These are phyloP conservation scores for Neogobius melanostomus DNA, from an alignment of 2,113 vertebrate genomes.

Conservation along the genomic window DNA sequence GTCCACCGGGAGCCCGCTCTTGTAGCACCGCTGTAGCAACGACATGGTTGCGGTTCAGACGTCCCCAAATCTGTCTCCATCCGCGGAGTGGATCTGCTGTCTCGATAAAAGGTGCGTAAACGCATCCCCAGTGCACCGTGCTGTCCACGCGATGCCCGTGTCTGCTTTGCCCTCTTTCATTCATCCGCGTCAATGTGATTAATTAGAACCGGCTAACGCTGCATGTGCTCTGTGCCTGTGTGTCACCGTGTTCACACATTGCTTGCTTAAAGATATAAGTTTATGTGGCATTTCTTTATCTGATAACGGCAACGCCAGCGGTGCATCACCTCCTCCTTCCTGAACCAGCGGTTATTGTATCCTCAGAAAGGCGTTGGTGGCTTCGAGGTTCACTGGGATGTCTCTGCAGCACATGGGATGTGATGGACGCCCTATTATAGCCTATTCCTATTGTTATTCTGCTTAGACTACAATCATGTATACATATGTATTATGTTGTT, in stretches of 20 bases:
- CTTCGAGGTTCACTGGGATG: slow-evolving; percentile 48
- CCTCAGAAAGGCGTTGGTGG: slow-evolving; percentile 65
- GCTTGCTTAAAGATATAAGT: not conserved
- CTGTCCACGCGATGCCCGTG: slow-evolving; percentile 6
- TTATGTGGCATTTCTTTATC: not conserved
- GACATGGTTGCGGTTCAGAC: slow-evolving; percentile 93
- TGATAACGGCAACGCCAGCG: not conserved
- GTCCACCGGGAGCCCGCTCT: slow-evolving; percentile 51
- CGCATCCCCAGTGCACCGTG: not conserved
- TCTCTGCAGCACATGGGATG: slow-evolving; percentile 47
- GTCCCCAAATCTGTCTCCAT: slow-evolving; percentile 81
- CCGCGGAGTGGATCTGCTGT: slow-evolving; percentile 92
- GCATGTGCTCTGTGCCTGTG: slow-evolving; percentile 32
- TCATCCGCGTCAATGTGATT: slow-evolving; percentile 54
- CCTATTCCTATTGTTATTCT: slow-evolving; percentile 28
- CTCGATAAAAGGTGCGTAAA: slow-evolving; percentile 91
- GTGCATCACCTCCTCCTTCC: slow-evolving; percentile 1
- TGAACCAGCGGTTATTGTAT: not conserved
- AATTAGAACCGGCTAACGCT: slow-evolving; percentile 51
- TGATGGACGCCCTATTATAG: slow-evolving; percentile 24
- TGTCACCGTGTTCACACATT: slow-evolving; percentile 29
- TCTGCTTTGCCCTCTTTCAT: slow-evolving; percentile 31
- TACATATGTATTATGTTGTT: slow-evolving; percentile 5
- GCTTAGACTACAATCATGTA: not conserved
- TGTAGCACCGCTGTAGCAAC: slow-evolving; percentile 47